Conservation (phyloP, 2,113 vertebrate species). For the Oncorhynchus keta region DNA sequence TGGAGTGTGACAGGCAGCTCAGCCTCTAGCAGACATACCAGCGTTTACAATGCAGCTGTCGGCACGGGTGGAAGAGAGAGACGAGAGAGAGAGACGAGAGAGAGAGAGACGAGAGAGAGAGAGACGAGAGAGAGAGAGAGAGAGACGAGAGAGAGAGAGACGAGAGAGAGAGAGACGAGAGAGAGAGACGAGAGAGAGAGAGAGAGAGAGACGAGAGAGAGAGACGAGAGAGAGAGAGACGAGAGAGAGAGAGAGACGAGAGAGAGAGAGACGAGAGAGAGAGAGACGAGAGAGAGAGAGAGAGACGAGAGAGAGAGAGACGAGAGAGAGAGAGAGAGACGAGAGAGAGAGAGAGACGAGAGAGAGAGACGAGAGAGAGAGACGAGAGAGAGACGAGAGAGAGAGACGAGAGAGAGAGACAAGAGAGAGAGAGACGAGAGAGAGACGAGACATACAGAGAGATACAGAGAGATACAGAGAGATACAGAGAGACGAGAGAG, state of each 20-base stretch:
- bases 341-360: too few species aligned
- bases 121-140: too few species aligned
- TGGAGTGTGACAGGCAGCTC: slow-evolving; percentile 16
- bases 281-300: too few species aligned
- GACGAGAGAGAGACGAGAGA: neutral
- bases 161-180: too few species aligned
- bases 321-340: neutral
- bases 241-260: neutral
- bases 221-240: neutral
- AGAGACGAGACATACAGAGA: too few species aligned
- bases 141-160: neutral
- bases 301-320: neutral
- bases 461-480: too few species aligned
- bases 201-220: too few species aligned
- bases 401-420: too few species aligned
- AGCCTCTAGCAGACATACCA: slow-evolving; percentile 9
- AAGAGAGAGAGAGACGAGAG: neutral
- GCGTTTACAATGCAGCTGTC: slow-evolving; percentile 7
- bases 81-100: neutral
- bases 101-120: neutral
- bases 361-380: neutral
- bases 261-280: too few species aligned
- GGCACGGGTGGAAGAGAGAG: neutral
- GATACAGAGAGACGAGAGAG: neutral
- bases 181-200: too few species aligned